Evolutionary conservation across 2,113 vertebrate species (phyloP).

Genomic region (Scomber colias): DNA sequence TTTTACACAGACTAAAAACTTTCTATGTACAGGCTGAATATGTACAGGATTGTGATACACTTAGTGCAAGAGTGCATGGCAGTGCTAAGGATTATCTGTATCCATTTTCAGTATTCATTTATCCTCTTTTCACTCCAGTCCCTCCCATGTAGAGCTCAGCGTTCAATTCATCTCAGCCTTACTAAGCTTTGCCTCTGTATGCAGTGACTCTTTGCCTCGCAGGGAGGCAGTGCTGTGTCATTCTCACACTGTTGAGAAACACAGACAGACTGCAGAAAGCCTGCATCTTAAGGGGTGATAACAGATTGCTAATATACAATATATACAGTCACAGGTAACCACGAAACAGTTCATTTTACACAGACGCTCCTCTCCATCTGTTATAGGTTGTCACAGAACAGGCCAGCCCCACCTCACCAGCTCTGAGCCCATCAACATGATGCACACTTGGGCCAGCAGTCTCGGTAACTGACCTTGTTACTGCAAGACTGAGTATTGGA

Average conservation of each 20-base stretch:
- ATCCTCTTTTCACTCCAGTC: not conserved
- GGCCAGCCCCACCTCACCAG: not conserved
- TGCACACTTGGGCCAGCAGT: conserved; percentile 11
- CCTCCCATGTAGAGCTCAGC: not conserved
- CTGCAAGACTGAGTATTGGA: not conserved
- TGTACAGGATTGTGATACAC: too few species aligned
- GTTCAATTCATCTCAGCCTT: conserved; percentile 10
- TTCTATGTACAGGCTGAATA: too few species aligned
- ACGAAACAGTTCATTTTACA: conserved; percentile 46
- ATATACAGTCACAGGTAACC: conserved; percentile 42
- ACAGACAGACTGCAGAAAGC: conserved; percentile 26
- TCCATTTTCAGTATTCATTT: not conserved
- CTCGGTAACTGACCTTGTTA: conserved; percentile 9
- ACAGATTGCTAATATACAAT: conserved; percentile 55
- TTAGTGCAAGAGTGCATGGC: too few species aligned
- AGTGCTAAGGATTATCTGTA: not conserved
- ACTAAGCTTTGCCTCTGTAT: conserved; percentile 46
- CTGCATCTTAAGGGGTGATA: conserved; percentile 30
- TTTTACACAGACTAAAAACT: too few species aligned
- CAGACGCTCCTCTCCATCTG: conserved; percentile 61
- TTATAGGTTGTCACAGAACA: conserved; percentile 11
- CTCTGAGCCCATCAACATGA: conserved; percentile 30
- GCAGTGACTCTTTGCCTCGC: conserved; percentile 75
- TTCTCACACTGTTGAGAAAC: conserved; percentile 36
- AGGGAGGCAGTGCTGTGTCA: conserved; percentile 84